Base-by-base conservation (phyloP, 2,797 vertebrate genomes). In the Chelon labrosus region DNA sequence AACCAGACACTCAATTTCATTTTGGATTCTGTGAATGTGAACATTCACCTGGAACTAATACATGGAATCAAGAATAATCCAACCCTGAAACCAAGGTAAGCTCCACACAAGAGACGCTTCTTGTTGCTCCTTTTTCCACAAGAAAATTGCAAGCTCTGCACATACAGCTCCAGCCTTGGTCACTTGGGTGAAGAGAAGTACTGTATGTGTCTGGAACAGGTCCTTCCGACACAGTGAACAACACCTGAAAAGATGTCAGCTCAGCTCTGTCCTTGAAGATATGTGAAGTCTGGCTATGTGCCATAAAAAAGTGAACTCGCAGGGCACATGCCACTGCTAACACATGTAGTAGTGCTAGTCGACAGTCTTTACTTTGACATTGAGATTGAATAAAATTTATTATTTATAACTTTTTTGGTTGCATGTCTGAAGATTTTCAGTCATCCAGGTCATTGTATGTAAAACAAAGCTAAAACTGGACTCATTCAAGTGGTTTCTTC, bases 21-120 rank as follows among this genome's bases (percentile, higher is more conserved):
- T 73, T 68, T 61, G 66, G 57, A 63, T 73, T 14, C 7, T 37
- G 51, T 14, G 12, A 22, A 75, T 61, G 50, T 50, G 67, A 55
- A 42, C 46, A 61, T 61, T 13, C 50, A 62, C 35, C 20, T 65
- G 57, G 41, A 72, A 60, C 20, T 14, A 44, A 80, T 70, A 54
- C 35, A 53, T 61, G 20, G 37, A 78, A 49, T 49, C 16, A 55
- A 69, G 46, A 59, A 56, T 54, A 75, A 65, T 51, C 31, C 65
- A 62, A 57, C 50, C 39, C 31, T 53, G 53, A 79, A 69, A 56
- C 27, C 20, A 53, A 68, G 51, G 7, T 12, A 27, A 57, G 35
- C 44, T 38, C 27, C 46, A 31, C 49, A 37, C 11, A 11, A 63
- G 37, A 42, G 37, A 38, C 31, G 49, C 31, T n/a, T 58, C 13